These are phyloP conservation scores for Meganola albula DNA, from an alignment of 2,888 invertebrate genomes.

Conservation along the genomic window DNA sequence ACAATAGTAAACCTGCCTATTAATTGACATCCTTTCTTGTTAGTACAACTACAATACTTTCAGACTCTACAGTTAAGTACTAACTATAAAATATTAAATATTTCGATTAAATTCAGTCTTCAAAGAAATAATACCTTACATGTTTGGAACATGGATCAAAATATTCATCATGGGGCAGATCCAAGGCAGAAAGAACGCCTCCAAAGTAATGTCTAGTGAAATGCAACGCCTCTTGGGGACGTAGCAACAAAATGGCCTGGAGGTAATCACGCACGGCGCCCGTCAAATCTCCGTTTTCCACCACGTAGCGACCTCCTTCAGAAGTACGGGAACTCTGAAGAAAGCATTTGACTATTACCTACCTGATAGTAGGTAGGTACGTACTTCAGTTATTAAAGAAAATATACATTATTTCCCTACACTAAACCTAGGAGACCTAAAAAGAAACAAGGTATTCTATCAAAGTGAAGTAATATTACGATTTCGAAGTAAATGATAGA, in stretches of 20 bases:
- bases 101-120: constrained; percentile 48
- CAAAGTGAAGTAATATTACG: too few relatives aligned
- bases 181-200: constrained; percentile 62
- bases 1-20: too few relatives aligned
- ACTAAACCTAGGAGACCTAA: too few relatives aligned
- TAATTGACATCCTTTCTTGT: too few relatives aligned
- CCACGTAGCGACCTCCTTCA: constrained; percentile 76
- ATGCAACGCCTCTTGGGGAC: constrained; percentile 74
- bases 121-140: constrained; percentile 65
- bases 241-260: constrained; percentile 75
- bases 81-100: too few relatives aligned
- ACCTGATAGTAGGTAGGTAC: too few relatives aligned
- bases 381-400: too few relatives aligned
- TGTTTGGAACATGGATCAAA: constrained; percentile 59
- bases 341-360: constrained; percentile 2
- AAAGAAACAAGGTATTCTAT: too few relatives aligned
- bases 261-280: constrained; percentile 79
- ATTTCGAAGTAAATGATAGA: too few relatives aligned
- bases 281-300: constrained; percentile 76
- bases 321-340: constrained; percentile 60
- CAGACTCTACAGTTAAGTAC: too few relatives aligned
- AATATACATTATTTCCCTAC: too few relatives aligned
- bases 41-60: too few relatives aligned
- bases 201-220: constrained; percentile 78
- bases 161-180: constrained; percentile 69